Evolutionary conservation across 2,888 invertebrate genomes (phyloP).

Genomic region (Machimus atricapillus): DNA sequence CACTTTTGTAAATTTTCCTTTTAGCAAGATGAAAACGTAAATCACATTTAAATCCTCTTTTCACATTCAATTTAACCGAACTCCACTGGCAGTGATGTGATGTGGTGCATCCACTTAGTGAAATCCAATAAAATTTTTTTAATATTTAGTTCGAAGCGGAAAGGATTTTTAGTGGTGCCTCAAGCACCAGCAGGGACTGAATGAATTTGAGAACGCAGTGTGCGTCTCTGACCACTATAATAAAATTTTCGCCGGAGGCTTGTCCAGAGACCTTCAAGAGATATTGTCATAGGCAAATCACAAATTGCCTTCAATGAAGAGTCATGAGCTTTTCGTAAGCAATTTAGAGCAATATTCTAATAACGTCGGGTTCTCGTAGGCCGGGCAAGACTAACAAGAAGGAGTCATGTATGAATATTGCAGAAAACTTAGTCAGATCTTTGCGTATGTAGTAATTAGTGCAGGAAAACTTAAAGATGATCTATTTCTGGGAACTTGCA

Average conservation of each 20-base stretch:
- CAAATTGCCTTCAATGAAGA: conserved; percentile 34
- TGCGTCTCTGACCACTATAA: not conserved
- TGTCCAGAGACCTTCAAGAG: conserved; percentile 30
- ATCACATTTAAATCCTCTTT: not conserved
- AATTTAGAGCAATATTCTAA: conserved; percentile 37
- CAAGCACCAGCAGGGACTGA: conserved; percentile 11
- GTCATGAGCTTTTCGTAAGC: conserved; percentile 27
- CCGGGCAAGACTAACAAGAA: not conserved
- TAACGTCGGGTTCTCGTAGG: not conserved
- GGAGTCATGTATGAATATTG: not conserved
- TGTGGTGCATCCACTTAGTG: not conserved
- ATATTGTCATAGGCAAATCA: conserved; percentile 26
- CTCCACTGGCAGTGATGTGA: not conserved
- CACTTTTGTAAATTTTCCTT: not conserved
- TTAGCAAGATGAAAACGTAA: not conserved
- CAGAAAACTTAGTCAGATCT: not conserved
- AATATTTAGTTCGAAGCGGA: not conserved
- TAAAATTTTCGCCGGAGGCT: conserved; percentile 8
- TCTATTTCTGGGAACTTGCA: not conserved
- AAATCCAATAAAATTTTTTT: not conserved
- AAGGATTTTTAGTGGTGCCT: conserved; percentile 13
- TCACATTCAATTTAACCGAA: not conserved
- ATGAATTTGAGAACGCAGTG: not conserved
- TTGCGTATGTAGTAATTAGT: not conserved
- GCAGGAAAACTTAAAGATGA: not conserved